Evolutionary conservation across 1,140 invertebrate genomes (phyloP).

Genomic region (Sipha flava): DNA sequence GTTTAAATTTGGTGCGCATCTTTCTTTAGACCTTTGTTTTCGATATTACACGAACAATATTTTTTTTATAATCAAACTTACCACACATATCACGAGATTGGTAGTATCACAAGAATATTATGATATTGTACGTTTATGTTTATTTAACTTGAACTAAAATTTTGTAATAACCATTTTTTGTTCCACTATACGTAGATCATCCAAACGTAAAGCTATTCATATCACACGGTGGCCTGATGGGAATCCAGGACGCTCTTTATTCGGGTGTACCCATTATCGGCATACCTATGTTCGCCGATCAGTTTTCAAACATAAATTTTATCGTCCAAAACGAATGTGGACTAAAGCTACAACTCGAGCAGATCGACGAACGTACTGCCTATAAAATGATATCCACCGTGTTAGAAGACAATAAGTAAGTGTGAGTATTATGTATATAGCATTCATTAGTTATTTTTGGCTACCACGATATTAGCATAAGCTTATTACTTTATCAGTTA

Average conservation of each 20-base stretch:
- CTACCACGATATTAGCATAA: not conserved
- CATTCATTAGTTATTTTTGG: not conserved
- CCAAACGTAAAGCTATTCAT: constrained; percentile 45
- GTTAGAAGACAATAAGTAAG: not conserved
- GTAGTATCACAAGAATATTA: too few relatives aligned
- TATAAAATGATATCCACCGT: not conserved
- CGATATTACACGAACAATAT: too few relatives aligned
- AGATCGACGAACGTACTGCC: not conserved
- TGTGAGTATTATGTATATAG: not conserved
- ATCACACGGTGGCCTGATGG: constrained; percentile 46
- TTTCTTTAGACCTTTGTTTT: too few relatives aligned
- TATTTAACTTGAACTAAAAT: too few relatives aligned
- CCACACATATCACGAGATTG: too few relatives aligned
- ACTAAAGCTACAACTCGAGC: constrained; percentile 39
- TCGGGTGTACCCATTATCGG: constrained; percentile 45
- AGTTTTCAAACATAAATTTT: constrained; percentile 42
- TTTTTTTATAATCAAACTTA: too few relatives aligned
- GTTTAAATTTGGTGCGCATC: too few relatives aligned
- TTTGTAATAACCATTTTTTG: too few relatives aligned
- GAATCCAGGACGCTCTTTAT: constrained; percentile 44
- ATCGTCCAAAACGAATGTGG: constrained; percentile 43
- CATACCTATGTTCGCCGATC: constrained; percentile 37
- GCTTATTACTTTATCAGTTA: not conserved
- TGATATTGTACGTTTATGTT: too few relatives aligned
- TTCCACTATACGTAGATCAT: constrained; percentile 40